phyloP scores from a whole-genome alignment of 2,797 vertebrate genomes.

The Nannoperca australis region DNA sequence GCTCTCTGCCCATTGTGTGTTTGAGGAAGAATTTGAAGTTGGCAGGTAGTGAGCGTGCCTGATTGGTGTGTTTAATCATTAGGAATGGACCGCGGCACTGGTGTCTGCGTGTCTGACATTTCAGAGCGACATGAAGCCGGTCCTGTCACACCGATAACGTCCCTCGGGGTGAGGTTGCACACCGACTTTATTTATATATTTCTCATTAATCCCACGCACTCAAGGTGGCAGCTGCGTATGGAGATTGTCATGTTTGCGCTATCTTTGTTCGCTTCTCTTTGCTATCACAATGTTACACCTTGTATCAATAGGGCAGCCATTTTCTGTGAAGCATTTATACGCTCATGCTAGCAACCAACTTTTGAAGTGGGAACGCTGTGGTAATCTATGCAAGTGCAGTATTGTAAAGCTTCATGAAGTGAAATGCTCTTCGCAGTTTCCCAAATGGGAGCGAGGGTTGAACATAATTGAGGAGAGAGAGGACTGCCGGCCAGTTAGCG shows the following conservation, averaged over 20 bases:
- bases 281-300: constrained; percentile 71
- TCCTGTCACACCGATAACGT: constrained; percentile 69
- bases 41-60: constrained; percentile 56
- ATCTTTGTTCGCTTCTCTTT: constrained; percentile 51
- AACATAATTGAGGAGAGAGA: constrained; percentile 61
- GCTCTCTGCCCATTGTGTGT: constrained; percentile 41
- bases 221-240: constrained; percentile 51
- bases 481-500: constrained; percentile 53
- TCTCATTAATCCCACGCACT: constrained; percentile 67
- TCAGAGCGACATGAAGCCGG: constrained; percentile 56
- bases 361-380: constrained; percentile 24
- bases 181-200: constrained; percentile 66
- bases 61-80: constrained; percentile 70
- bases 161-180: constrained; percentile 58
- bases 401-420: constrained; percentile 36
- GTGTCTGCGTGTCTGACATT: constrained; percentile 71
- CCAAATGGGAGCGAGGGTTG: constrained; percentile 49
- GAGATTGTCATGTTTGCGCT: constrained; percentile 57
- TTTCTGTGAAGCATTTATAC: constrained; percentile 36
- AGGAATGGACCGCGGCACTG: constrained; percentile 61
- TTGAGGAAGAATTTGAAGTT: constrained; percentile 49
- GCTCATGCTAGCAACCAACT: constrained; percentile 19
- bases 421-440: constrained; percentile 33
- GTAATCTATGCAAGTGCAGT: constrained; percentile 39
- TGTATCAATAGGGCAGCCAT: constrained; percentile 46